A percentile compares a stretch with the other conserved stretches of the same genome.
These are phyloP conservation scores for Sinocyclocheilus anshuiensis DNA, from an alignment of 2,113 vertebrate species.

Conservation along the genomic window DNA sequence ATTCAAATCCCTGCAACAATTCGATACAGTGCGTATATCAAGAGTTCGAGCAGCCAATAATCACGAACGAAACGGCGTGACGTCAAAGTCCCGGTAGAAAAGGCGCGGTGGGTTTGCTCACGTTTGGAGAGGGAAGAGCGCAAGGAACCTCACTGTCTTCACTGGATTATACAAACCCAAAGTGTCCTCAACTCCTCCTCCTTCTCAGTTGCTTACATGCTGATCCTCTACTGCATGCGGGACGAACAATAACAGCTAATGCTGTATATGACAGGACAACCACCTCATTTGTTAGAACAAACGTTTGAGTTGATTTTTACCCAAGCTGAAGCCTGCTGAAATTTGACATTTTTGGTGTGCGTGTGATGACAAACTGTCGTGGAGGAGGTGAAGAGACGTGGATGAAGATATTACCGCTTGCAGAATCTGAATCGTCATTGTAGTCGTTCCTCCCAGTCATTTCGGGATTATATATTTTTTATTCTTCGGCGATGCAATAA, in stretches of 20 bases:
- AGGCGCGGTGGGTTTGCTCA: conserved; percentile 86
- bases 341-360: conserved; percentile 32
- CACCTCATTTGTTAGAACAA: neutral
- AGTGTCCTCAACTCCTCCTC: conserved; percentile 79
- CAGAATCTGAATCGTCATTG: conserved; percentile 41
- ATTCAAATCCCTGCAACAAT: conserved; percentile 46
- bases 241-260: conserved; percentile 61
- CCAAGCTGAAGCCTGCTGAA: conserved; percentile 33
- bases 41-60: conserved; percentile 85
- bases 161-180: conserved; percentile 80
- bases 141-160: conserved; percentile 64
- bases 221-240: conserved; percentile 63
- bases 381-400: conserved; percentile 44
- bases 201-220: conserved; percentile 76
- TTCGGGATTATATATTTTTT: conserved; percentile 51
- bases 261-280: neutral
- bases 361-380: conserved; percentile 53
- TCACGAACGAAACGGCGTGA: conserved; percentile 82
- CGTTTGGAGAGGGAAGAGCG: conserved; percentile 82
- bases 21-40: conserved; percentile 62
- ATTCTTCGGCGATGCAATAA: conserved; percentile 53
- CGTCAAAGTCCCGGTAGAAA: conserved; percentile 92
- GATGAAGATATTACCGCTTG: conserved; percentile 53
- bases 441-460: conserved; percentile 35
- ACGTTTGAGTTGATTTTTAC: conserved; percentile 1